Base-by-base conservation (phyloP, 2,113 vertebrate species). In the Pterophyllum scalare region DNA sequence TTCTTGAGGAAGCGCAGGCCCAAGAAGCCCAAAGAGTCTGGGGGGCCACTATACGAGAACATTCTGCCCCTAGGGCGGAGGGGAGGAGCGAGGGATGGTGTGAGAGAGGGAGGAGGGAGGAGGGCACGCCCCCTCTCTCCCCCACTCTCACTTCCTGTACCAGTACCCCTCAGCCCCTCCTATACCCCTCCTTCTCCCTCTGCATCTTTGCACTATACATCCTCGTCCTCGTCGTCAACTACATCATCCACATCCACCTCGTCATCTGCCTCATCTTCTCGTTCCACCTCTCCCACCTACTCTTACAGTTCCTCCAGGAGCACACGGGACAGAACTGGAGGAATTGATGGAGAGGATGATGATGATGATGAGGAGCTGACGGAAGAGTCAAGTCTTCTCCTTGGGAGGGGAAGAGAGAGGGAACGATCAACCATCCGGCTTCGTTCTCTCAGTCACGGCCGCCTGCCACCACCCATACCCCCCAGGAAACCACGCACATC, bases 1-100 rank as follows among this genome's bases (percentile, higher is more conserved):
- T 95, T 97, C 85, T 95, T 95, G 95, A 94, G 96, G 86, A 96
- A 95, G 78, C 95, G 96, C 59, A 93, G 94, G 79, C 96, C 95
- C 79, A 93, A 94, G 74, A 96, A 96, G 83, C 93, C 95, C 82
- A 95, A 96, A 88, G 96, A 96, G 81, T 87, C 94, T 20, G 93
- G 95, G 89, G 95, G 94, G 81, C 94, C 94, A 56, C 86, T 93
- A 43, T 96, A 96, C 81, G 96, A 95, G 94, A 96, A 94, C 94
- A 95, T 96, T 95, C 81, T 93, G 75, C 95, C 92, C 65, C 92
- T 94, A 94, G 96, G 96, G 75, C 92, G 94, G 93, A 92, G 97
- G 95, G 93, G 96, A 93, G 84, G 96, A 95, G 93, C 96, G 93
- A 92, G 96, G 93, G 92, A 95, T 79, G 92, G 89, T 81, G 90